These are phyloP conservation scores for human DNA, from an alignment of 2,113 vertebrate species.

Conservation along the genomic window DNA sequence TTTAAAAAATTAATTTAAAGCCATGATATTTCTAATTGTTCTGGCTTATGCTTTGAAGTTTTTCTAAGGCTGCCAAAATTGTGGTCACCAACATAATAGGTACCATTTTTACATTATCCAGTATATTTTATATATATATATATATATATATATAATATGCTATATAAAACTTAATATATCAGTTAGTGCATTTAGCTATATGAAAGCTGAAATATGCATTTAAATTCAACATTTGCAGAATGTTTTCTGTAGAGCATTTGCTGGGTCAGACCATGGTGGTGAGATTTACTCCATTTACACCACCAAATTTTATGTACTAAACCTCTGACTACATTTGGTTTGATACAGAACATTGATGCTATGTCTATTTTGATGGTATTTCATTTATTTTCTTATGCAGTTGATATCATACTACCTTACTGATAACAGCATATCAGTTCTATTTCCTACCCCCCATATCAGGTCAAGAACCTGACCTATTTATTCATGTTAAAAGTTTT, in stretches of 20 bases:
- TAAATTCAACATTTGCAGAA: background rate
- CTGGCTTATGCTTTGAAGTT: background rate
- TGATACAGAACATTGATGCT: background rate
- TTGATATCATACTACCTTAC: background rate
- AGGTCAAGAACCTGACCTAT: background rate
- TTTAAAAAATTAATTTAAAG: background rate
- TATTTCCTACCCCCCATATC: background rate
- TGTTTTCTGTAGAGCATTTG: background rate
- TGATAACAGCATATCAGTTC: background rate
- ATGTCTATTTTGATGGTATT: background rate
- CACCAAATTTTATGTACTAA: background rate
- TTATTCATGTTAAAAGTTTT: background rate
- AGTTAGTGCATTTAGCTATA: background rate
- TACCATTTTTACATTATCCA: background rate
- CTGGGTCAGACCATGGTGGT: background rate
- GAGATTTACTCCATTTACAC: background rate
- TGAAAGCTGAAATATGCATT: background rate
- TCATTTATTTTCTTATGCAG: background rate
- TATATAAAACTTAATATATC: background rate
- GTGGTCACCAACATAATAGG: background rate
- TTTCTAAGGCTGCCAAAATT: background rate
- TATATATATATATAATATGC: no score
- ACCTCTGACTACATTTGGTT: background rate
- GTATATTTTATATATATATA: no score
- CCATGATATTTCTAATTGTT: background rate